A percentile compares a stretch with the other conserved stretches of the same genome.
Evolutionary conservation across 2,888 invertebrate genomes (phyloP).

Genomic region (Ophion slaviceki): DNA sequence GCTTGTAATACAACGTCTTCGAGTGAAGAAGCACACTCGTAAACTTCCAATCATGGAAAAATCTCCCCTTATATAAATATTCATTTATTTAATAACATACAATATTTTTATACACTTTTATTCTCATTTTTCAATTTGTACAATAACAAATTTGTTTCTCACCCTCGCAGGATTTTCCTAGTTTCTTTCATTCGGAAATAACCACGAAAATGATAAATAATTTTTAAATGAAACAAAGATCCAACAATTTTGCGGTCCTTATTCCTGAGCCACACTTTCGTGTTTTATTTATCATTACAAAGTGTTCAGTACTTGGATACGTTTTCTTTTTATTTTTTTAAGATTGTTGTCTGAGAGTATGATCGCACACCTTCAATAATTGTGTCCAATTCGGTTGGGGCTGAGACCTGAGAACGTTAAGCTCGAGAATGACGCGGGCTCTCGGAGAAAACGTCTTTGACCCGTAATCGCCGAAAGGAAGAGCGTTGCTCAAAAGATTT

Average conservation of each 20-base stretch:
- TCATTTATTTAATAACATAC: background rate
- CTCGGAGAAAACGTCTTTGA: slow-evolving; percentile 84
- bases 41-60: too few species aligned
- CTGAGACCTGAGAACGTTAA: slow-evolving; percentile 89
- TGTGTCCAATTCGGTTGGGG: slow-evolving; percentile 92
- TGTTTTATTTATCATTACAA: too few species aligned
- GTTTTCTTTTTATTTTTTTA: background rate
- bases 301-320: background rate
- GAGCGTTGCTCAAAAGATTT: slow-evolving; percentile 84
- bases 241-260: background rate
- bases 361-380: slow-evolving; percentile 87
- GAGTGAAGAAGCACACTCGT: too few species aligned
- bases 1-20: background rate
- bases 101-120: background rate
- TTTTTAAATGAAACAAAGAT: background rate
- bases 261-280: too few species aligned
- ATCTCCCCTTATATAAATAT: background rate
- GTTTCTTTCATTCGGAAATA: too few species aligned
- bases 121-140: background rate
- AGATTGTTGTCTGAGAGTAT: background rate
- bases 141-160: background rate
- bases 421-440: slow-evolving; percentile 88
- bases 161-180: too few species aligned
- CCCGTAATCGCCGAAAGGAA: slow-evolving; percentile 67
- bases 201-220: too few species aligned